Conservation (phyloP, 1,140 invertebrate species). For the Macrobrachium rosenbergii region DNA sequence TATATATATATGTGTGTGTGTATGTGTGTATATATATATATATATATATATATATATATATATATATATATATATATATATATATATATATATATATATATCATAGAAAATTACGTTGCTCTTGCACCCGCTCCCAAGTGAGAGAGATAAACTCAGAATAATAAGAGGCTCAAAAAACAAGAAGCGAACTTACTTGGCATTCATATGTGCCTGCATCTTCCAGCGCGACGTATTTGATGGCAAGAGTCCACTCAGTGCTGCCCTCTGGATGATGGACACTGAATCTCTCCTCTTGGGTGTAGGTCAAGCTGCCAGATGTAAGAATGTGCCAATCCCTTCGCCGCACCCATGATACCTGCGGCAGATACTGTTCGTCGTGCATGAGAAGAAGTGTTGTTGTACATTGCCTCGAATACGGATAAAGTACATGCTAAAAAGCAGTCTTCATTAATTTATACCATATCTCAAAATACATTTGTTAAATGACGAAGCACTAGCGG, state of each 20-base stretch:
- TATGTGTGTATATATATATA: background rate
- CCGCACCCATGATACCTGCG: slow-evolving; percentile 91
- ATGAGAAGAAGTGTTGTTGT: background rate
- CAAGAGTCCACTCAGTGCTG: slow-evolving; percentile 93
- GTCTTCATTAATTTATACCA: too few species aligned
- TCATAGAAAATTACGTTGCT: too few species aligned
- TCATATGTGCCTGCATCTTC: slow-evolving; percentile 20
- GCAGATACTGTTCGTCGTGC: background rate
- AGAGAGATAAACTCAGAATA: too few species aligned
- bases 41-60: slow-evolving; percentile 5
- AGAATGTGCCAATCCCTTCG: slow-evolving; percentile 90
- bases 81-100: background rate
- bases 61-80: background rate
- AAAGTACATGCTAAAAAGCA: too few species aligned
- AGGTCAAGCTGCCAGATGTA: slow-evolving; percentile 87
- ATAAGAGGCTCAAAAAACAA: background rate
- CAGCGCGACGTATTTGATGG: slow-evolving; percentile 87
- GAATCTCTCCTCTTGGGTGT: slow-evolving; percentile 88
- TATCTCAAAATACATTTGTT: too few species aligned
- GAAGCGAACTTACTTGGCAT: slow-evolving; percentile 1
- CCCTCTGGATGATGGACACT: slow-evolving; percentile 85
- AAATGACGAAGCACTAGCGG: too few species aligned
- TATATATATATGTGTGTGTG: too few species aligned
- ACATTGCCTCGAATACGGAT: too few species aligned
- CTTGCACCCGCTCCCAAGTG: too few species aligned